Base-by-base conservation (phyloP, 1,140 invertebrate species). In the Drosophila nannoptera region DNA sequence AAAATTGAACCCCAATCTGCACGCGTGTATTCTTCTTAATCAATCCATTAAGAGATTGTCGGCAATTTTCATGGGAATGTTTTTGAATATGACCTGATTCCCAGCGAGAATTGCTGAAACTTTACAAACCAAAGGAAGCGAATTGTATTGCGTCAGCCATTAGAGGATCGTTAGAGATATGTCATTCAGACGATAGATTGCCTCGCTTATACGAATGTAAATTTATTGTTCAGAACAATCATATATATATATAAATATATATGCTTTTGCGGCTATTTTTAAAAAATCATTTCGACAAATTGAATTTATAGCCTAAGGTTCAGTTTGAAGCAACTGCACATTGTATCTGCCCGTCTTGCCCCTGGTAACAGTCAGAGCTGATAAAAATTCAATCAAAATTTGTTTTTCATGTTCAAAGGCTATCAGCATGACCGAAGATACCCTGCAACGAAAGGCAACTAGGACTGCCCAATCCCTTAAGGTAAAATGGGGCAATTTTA, bases 401-500 rank as follows among this genome's bases (percentile, higher is more conserved):
- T 69, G 49, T 73, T 77, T 63, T 60, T 66, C 29, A 38, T 73
- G 43, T 45, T 31, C 53, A 11, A 68, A 14, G 69, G 64, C 69
- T 77, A 81, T 77, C 69, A 80, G 61, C 49, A 73, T 77, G 61
- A 40, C 59, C 73, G 66, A 22, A 60, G 29, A 45, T 45, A 56
- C 31, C 4, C 54, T 33, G 8, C 14, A 16, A 7, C 11, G 4
- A 11, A 8, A 11, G n/a, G 22, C 22, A 22, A 22, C 1, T 22
- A 3, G 22, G 22, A 1, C 1, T 22, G 22, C 3, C 22, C 22
- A 22, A 3, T 22, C 22, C 3, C 7, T n/a, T 8, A 2, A 7
- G 2, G 4, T 11, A 16, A 40, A 33, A 2, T 8, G 31, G 8
- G 29, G 7, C 9, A 5, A 45, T 12, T 43, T 6, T 1, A 22